Conservation (phyloP, 2,888 invertebrate species). For the Hymenopus coronatus region DNA sequence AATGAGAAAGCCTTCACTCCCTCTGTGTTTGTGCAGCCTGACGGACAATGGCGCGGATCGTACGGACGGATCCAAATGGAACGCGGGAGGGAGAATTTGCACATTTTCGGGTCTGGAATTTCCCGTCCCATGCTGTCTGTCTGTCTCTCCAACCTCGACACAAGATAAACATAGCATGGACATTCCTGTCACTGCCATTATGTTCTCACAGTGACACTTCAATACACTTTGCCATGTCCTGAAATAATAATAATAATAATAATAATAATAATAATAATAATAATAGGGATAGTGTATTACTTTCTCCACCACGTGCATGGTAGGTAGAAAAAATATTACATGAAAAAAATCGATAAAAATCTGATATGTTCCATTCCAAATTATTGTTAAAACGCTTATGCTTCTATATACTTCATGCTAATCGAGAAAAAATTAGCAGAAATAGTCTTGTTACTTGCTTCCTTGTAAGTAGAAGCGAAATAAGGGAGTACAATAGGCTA, state of each 20-base stretch:
- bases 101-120: background rate
- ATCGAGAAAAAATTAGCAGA: too few relatives aligned
- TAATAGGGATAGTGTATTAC: too few relatives aligned
- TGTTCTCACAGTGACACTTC: background rate
- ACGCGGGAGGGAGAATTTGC: background rate
- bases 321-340: too few relatives aligned
- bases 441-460: too few relatives aligned
- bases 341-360: too few relatives aligned
- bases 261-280: background rate
- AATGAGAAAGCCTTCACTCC: background rate
- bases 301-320: too few relatives aligned
- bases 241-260: background rate
- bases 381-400: too few relatives aligned
- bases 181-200: background rate
- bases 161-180: background rate
- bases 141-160: background rate
- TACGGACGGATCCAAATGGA: background rate
- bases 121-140: background rate
- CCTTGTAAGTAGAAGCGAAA: too few relatives aligned
- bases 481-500: too few relatives aligned
- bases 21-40: background rate
- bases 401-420: too few relatives aligned
- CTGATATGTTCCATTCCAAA: too few relatives aligned
- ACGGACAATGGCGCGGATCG: background rate
- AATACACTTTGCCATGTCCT: background rate